phyloP scores from a whole-genome alignment of 2,113 vertebrate species.

The Tinamus guttatus region DNA sequence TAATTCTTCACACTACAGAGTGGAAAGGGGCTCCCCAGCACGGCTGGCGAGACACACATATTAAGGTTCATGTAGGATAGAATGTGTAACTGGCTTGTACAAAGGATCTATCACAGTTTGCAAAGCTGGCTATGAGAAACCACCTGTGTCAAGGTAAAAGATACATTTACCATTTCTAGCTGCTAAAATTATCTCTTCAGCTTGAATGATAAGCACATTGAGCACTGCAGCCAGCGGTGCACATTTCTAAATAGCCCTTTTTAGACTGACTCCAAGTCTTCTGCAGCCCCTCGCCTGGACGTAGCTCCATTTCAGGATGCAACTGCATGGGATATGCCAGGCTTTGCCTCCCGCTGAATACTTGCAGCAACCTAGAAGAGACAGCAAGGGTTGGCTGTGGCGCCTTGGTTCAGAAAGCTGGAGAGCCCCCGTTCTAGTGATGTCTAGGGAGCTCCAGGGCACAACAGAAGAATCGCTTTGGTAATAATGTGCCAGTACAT shows the following conservation, averaged over 20 bases:
- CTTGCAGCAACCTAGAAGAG: not conserved
- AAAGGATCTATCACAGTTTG: not conserved
- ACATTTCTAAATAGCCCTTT: not conserved
- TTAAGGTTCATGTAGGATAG: not conserved
- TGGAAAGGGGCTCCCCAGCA: fast-evolving
- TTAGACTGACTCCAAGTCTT: fast-evolving
- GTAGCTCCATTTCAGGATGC: fast-evolving
- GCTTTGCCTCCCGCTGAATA: not conserved
- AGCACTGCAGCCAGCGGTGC: not conserved
- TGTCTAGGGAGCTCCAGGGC: not conserved
- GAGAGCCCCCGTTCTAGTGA: not conserved
- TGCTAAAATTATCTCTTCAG: not conserved
- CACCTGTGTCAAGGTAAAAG: not conserved
- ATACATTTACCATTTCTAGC: not conserved
- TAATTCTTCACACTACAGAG: not conserved
- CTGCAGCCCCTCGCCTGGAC: fast-evolving
- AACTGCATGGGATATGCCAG: fast-evolving
- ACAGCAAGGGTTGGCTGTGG: not conserved
- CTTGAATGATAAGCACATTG: not conserved
- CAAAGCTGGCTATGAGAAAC: not conserved
- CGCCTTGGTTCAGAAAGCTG: not conserved
- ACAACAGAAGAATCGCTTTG: not conserved
- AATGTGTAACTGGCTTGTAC: fast-evolving
- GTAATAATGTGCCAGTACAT: not conserved
- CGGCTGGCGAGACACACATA: not conserved